These are phyloP conservation scores for Dendrolimus punctatus DNA, from an alignment of 1,140 invertebrate genomes.

Conservation along the genomic window DNA sequence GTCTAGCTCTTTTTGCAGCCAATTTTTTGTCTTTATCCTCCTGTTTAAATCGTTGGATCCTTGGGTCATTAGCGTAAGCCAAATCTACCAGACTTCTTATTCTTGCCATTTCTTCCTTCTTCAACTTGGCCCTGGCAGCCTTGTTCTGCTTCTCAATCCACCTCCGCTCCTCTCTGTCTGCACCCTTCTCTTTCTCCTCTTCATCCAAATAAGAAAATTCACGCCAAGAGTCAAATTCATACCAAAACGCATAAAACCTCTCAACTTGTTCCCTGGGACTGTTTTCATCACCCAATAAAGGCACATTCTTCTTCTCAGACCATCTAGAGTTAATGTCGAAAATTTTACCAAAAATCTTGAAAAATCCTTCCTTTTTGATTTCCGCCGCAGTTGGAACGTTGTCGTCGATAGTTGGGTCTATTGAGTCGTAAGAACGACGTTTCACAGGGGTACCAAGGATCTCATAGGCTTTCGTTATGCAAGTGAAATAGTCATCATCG, in stretches of 20 bases:
- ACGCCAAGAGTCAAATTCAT: conserved; percentile 98
- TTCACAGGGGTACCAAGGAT: conserved; percentile 87
- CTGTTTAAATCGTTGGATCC: conserved; percentile 93
- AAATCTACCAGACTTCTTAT: conserved; percentile 93
- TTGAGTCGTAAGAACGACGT: conserved; percentile 93
- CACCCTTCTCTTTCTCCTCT: conserved; percentile 98
- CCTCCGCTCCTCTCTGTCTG: conserved; percentile 94
- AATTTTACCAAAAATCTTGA: conserved; percentile 82
- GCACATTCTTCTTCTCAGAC: conserved; percentile 92
- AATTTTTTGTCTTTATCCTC: conserved; percentile 94
- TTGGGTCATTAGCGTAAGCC: conserved; percentile 94
- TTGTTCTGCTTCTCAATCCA: conserved; percentile 99
- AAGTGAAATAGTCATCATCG: conserved; percentile 98
- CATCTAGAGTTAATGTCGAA: conserved; percentile 93
- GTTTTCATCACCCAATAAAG: conserved; percentile 84
- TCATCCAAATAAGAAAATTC: conserved; percentile 99
- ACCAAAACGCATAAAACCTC: conserved; percentile 94
- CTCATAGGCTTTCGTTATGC: conserved; percentile 93
- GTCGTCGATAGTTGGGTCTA: conserved; percentile 96
- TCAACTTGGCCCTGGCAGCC: conserved; percentile 88
- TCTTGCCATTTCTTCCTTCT: conserved; percentile 96
- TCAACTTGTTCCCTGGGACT: conserved; percentile 84
- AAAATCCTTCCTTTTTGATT: conserved; percentile 88
- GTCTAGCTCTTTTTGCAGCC: conserved; percentile 90
- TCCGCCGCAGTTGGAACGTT: conserved; percentile 83